Evolutionary conservation across 2,888 invertebrate genomes (phyloP).

Genomic region (Drosophila borealis): DNA sequence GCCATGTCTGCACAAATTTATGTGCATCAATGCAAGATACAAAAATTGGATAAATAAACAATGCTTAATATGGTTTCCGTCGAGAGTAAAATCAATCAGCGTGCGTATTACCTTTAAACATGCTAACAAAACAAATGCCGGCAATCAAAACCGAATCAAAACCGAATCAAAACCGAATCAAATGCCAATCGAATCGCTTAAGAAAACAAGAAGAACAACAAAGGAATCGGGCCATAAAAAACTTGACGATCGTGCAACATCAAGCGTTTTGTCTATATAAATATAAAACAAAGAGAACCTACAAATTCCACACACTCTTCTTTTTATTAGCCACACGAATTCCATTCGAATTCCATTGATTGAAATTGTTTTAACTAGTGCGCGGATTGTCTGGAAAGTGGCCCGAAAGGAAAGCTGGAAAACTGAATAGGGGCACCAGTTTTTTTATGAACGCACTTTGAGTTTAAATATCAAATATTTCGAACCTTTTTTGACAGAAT

Average conservation of each 20-base stretch:
- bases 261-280: conserved; percentile 34
- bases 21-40: conserved; percentile 37
- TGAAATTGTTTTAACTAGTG: conserved; percentile 65
- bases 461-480: no score
- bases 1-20: conserved; percentile 37
- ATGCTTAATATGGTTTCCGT: conserved; percentile 66
- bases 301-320: conserved; percentile 40
- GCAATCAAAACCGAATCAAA: conserved; percentile 67
- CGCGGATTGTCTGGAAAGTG: conserved; percentile 62
- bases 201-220: conserved; percentile 46
- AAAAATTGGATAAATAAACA: conserved; percentile 52
- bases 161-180: conserved; percentile 53
- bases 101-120: conserved; percentile 73
- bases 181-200: conserved; percentile 69
- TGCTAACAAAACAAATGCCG: conserved; percentile 76
- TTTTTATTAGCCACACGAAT: conserved; percentile 24
- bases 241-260: conserved; percentile 52
- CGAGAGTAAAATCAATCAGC: conserved; percentile 64
- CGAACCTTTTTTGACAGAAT: background rate
- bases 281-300: conserved; percentile 42
- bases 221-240: conserved; percentile 62
- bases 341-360: conserved; percentile 43
- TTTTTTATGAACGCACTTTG: no score
- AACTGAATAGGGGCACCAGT: conserved; percentile 21
- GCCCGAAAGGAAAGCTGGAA: conserved; percentile 22